phyloP scores from a whole-genome alignment of 2,113 vertebrate species.

The Formicarius rufipectus region DNA sequence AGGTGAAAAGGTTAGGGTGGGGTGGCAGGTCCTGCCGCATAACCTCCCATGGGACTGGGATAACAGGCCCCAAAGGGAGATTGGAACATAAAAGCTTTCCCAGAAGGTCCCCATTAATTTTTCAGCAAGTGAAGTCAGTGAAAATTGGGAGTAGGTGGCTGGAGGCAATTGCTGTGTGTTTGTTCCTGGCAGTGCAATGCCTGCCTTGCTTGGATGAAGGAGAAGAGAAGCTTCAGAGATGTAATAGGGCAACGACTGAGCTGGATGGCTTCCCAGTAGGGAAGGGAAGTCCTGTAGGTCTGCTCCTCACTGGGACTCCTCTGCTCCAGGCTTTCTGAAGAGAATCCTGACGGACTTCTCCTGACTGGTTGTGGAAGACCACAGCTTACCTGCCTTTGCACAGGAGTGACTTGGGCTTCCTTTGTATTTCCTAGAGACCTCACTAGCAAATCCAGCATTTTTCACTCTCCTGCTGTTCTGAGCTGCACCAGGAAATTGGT shows the following conservation, averaged over 20 bases:
- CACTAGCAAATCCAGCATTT: background rate
- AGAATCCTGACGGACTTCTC: background rate
- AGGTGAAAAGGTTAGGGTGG: background rate
- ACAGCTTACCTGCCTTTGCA: fast-evolving
- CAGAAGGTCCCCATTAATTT: background rate
- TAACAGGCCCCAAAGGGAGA: background rate
- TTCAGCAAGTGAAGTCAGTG: background rate
- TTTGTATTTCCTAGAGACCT: background rate
- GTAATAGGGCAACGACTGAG: background rate
- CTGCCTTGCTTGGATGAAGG: background rate
- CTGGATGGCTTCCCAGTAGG: background rate
- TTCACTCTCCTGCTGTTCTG: background rate
- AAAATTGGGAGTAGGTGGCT: background rate
- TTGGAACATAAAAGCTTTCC: background rate
- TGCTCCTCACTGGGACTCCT: background rate
- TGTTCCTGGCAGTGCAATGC: background rate
- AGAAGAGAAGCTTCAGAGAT: background rate
- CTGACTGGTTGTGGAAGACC: background rate
- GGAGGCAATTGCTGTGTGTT: background rate
- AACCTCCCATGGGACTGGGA: background rate
- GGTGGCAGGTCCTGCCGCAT: background rate
- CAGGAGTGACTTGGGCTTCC: background rate
- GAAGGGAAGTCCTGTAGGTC: background rate
- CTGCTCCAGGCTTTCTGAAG: background rate
- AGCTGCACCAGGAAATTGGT: background rate